phyloP scores from a whole-genome alignment of 2,797 vertebrate species.

The Channallabes apus region DNA sequence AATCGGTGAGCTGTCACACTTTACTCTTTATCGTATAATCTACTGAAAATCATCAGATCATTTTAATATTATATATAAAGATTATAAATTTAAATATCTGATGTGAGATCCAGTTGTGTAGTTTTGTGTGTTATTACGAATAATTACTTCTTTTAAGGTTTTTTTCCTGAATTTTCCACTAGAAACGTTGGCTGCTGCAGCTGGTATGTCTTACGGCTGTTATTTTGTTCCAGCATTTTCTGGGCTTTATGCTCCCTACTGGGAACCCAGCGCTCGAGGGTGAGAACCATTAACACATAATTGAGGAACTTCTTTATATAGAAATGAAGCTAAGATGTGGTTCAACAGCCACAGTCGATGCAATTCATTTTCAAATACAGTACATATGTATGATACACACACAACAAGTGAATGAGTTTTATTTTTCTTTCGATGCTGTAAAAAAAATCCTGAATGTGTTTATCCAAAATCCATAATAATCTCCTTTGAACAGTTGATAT shows the following conservation, averaged over 20 bases:
- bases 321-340: neutral
- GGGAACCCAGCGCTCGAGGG: constrained; percentile 97
- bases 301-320: neutral
- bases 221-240: constrained; percentile 98
- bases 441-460: no score
- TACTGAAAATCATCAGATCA: neutral
- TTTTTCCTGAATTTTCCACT: neutral
- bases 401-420: no score
- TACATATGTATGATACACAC: neutral
- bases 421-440: no score
- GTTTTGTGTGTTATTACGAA: neutral
- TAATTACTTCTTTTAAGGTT: neutral
- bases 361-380: neutral
- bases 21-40: neutral
- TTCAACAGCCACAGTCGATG: no score
- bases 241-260: constrained; percentile 95
- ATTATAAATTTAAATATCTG: neutral
- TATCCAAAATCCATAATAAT: no score
- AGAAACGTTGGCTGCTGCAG: constrained; percentile 92
- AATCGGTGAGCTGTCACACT: constrained; percentile 76
- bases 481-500: no score
- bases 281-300: constrained; percentile 62
- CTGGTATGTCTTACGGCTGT: constrained; percentile 92
- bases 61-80: neutral
- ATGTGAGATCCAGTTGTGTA: neutral